phyloP scores from a whole-genome alignment of 1,140 invertebrate genomes.

The Drosophila triauraria region DNA sequence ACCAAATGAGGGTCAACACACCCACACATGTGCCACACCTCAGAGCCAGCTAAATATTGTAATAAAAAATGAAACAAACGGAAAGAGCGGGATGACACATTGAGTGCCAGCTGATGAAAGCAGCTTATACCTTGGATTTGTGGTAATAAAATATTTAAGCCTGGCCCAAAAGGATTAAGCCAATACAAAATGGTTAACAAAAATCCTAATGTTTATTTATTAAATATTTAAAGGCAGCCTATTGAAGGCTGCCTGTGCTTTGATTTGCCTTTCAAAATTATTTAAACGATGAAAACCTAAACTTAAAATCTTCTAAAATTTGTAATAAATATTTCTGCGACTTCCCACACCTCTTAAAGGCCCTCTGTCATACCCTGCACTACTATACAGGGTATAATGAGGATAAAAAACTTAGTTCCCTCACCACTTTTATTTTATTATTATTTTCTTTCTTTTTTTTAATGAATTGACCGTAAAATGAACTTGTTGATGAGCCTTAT shows the following conservation, averaged over 20 bases:
- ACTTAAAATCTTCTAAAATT: too few relatives aligned
- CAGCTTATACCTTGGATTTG: neutral
- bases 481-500: slow-evolving; percentile 84
- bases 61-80: slow-evolving; percentile 30
- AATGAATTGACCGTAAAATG: slow-evolving; percentile 84
- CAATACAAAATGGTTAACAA: too few relatives aligned
- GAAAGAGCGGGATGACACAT: neutral
- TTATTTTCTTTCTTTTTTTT: slow-evolving; percentile 50
- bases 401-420: slow-evolving; percentile 12
- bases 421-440: slow-evolving; percentile 13
- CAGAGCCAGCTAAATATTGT: slow-evolving; percentile 33
- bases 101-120: slow-evolving; percentile 12
- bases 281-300: too few relatives aligned
- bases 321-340: too few relatives aligned
- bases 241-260: too few relatives aligned
- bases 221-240: too few relatives aligned
- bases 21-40: slow-evolving; percentile 36
- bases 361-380: neutral
- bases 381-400: slow-evolving; percentile 16
- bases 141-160: neutral
- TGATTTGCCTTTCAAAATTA: too few relatives aligned
- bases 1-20: slow-evolving; percentile 78
- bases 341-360: too few relatives aligned
- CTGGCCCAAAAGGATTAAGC: too few relatives aligned
- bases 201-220: too few relatives aligned